Base-by-base conservation (phyloP, 2,113 vertebrate genomes). In the Pteronura brasiliensis region DNA sequence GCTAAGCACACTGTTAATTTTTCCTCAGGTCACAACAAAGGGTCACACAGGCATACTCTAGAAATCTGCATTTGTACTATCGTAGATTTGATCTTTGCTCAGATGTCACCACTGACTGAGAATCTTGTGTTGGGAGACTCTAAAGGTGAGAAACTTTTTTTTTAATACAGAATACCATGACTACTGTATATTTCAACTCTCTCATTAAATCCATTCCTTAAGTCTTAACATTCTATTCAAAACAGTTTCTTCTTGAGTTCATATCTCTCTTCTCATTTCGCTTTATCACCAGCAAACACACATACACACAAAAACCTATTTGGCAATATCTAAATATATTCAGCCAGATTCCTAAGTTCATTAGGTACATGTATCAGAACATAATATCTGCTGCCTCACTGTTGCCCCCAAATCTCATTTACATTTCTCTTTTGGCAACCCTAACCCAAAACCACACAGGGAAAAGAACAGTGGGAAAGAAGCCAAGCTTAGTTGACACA, bases 161-260 rank as follows among this genome's bases (percentile, higher is more conserved):
- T 93, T 76, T 36, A 52, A 67, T 6, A 63, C 31, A 90, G 36
- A 44, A 88, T 91, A 0, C n/a, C 27, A 3, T 91, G 36, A 18
- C 47, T 93, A 74, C 34, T 69, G 65, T 36, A 27, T 59, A 87
- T 77, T 93, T 93, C 39, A 91, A 94, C 55, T 91, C 55, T 91
- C 76, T 94, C 29, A n/a, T 84, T 79, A 39, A 94, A 94, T 65
- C 10, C 36, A 2, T 77, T 76, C 57, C 57, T 84, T 57, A 81
- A 57, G 36, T 87, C 55, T 81, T 81, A 86, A 80, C 61, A 72
- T 74, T 86, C 10, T 90, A 81, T 47, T 72, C 55, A 86, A 47
- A 82, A 72, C 8, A 39, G 3, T 80, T 71, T 44, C 29, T 84
- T 92, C 77, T 44, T 89, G 49, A 36, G n/a, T 79, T 84, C 61